A percentile compares a stretch with the other conserved stretches of the same genome.
Conservation (phyloP, 2,113 vertebrate species). For the Rana temporaria region DNA sequence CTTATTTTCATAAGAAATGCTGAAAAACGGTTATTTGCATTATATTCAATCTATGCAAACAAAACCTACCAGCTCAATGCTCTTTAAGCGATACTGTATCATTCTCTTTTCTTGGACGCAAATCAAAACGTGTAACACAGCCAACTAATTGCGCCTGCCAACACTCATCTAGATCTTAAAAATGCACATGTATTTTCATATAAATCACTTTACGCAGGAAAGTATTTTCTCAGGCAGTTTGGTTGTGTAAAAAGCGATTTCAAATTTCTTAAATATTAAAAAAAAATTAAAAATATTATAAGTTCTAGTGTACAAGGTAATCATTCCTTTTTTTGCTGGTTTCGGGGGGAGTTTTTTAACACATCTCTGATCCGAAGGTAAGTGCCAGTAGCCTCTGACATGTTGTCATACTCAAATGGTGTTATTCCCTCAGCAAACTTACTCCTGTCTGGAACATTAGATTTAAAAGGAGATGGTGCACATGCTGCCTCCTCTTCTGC, state of each 20-base stretch:
- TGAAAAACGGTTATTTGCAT: too few species aligned
- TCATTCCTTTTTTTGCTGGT: constrained; percentile 77
- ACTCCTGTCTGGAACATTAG: constrained; percentile 86
- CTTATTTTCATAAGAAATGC: too few species aligned
- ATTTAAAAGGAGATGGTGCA: constrained; percentile 57
- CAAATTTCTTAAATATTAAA: neutral
- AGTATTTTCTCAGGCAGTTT: neutral
- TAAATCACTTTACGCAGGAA: constrained; percentile 26
- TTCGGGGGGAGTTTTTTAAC: constrained; percentile 91
- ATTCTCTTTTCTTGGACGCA: neutral
- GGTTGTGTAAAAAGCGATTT: neutral
- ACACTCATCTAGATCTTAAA: constrained; percentile 17
- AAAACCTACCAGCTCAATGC: too few species aligned
- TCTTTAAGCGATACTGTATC: neutral
- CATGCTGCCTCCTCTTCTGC: constrained; percentile 28
- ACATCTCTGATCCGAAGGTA: constrained; percentile 89
- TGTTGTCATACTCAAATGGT: constrained; percentile 93
- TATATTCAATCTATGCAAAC: too few species aligned
- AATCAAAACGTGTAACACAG: neutral
- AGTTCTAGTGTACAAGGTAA: neutral
- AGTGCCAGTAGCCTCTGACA: constrained; percentile 90
- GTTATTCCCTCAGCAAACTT: constrained; percentile 92
- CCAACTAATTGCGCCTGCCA: neutral
- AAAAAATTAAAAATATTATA: constrained; percentile 1
- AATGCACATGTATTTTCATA: constrained; percentile 1